Evolutionary conservation across 2,797 vertebrate genomes (phyloP).

Genomic region (Meriones psammophilus): DNA sequence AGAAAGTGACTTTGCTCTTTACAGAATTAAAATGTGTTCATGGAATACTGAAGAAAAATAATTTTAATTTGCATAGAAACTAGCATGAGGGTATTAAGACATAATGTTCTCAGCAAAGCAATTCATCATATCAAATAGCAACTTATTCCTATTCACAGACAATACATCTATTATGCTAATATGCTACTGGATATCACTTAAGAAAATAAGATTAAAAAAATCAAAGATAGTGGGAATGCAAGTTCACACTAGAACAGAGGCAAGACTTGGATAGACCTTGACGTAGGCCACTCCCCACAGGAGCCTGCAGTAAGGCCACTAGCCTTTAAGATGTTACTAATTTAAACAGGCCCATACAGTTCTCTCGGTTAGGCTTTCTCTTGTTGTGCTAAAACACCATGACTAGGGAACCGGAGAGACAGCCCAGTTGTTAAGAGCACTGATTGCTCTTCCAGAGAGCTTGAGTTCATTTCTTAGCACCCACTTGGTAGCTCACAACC

Average conservation of each 20-base stretch:
- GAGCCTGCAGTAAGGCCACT: not conserved
- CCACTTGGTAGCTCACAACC: too few species aligned
- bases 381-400: not conserved
- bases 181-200: not conserved
- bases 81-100: not conserved
- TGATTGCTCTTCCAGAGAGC: too few species aligned
- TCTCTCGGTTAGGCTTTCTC: not conserved
- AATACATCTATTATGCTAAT: not conserved
- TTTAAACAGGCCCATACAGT: not conserved
- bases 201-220: not conserved
- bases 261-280: not conserved
- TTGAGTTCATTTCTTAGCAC: too few species aligned
- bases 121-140: not conserved
- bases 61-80: not conserved
- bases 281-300: not conserved
- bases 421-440: too few species aligned
- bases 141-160: not conserved
- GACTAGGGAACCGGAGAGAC: not conserved
- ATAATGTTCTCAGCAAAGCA: not conserved
- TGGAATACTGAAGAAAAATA: not conserved
- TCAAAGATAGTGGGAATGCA: not conserved
- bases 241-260: rapidly evolving
- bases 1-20: not conserved
- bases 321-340: not conserved
- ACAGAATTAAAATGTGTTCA: not conserved